Evolutionary conservation across 1,140 invertebrate genomes (phyloP).

Genomic region (Panonychus citri): DNA sequence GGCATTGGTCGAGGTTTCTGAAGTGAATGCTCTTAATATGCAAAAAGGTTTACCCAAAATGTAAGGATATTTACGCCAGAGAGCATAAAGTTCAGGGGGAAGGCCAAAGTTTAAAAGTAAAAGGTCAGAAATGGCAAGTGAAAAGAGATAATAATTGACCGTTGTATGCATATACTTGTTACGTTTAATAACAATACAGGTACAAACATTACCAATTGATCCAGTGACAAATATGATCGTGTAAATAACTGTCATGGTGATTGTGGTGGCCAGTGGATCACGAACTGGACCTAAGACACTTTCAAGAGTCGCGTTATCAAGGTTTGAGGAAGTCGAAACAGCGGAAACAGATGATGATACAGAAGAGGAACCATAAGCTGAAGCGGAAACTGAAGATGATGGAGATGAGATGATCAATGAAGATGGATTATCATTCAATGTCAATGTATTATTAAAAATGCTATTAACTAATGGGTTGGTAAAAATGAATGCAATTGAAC

Average conservation of each 20-base stretch:
- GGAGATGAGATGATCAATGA: too few relatives aligned
- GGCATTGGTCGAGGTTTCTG: conserved; percentile 74
- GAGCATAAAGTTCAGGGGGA: conserved; percentile 59
- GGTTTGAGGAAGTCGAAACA: too few relatives aligned
- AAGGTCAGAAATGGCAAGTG: conserved; percentile 72
- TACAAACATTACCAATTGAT: conserved; percentile 28
- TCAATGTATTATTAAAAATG: too few relatives aligned
- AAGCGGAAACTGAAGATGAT: too few relatives aligned
- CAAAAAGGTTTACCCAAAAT: conserved; percentile 65
- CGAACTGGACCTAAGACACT: conserved; percentile 4
- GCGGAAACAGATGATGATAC: too few relatives aligned
- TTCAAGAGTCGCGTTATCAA: too few relatives aligned
- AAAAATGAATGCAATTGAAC: too few relatives aligned
- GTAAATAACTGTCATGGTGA: conserved; percentile 24
- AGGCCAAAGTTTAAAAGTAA: conserved; percentile 43
- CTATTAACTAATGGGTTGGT: too few relatives aligned
- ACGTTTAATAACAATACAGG: conserved; percentile 32
- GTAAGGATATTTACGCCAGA: conserved; percentile 76
- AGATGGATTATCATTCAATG: too few relatives aligned
- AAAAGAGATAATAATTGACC: conserved; percentile 77
- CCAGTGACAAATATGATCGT: conserved; percentile 23
- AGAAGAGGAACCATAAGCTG: too few relatives aligned
- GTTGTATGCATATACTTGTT: conserved; percentile 33
- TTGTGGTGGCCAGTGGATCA: conserved; percentile 10
- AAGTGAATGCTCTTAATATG: conserved; percentile 50